Evolutionary conservation across 2,888 invertebrate genomes (phyloP).

Genomic region (Drosophila setosimentum): DNA sequence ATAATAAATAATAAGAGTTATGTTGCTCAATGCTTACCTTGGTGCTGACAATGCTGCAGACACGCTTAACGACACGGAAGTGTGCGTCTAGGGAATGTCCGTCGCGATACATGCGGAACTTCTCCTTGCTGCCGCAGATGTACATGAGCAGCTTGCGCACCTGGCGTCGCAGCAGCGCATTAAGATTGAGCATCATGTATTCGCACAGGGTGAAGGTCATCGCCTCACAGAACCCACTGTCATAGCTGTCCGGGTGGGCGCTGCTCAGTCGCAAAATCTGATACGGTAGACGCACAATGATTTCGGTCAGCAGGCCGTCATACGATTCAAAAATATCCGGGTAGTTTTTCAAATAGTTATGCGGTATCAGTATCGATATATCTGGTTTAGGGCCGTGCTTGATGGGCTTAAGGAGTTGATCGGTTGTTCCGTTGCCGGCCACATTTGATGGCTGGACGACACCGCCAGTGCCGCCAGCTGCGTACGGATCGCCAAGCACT

Average conservation of each 20-base stretch:
- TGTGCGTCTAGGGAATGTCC: conserved; percentile 96
- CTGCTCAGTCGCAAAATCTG: conserved; percentile 88
- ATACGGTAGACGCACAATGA: conserved; percentile 96
- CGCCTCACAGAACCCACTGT: conserved; percentile 89
- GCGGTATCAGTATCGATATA: conserved; percentile 97
- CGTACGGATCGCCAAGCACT: conserved; percentile 84
- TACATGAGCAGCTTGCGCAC: conserved; percentile 95
- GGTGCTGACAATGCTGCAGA: conserved; percentile 82
- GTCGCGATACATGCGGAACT: conserved; percentile 97
- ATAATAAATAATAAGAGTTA: background rate
- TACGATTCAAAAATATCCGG: conserved; percentile 97
- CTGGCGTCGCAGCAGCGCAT: conserved; percentile 93
- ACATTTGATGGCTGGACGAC: conserved; percentile 33
- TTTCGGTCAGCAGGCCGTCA: conserved; percentile 97
- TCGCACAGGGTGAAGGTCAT: conserved; percentile 92
- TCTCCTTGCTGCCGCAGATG: conserved; percentile 97
- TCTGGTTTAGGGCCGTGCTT: conserved; percentile 94
- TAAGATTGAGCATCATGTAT: conserved; percentile 94
- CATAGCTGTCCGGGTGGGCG: conserved; percentile 84
- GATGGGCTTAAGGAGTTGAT: conserved; percentile 91
- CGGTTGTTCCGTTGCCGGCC: conserved; percentile 70
- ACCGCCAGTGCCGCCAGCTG: conserved; percentile 42
- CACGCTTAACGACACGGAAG: conserved; percentile 89
- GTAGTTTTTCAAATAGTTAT: conserved; percentile 96
- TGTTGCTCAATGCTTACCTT: conserved; percentile 67